Evolutionary conservation across 2,113 vertebrate genomes (phyloP).

Genomic region (Ochotona curzoniae): DNA sequence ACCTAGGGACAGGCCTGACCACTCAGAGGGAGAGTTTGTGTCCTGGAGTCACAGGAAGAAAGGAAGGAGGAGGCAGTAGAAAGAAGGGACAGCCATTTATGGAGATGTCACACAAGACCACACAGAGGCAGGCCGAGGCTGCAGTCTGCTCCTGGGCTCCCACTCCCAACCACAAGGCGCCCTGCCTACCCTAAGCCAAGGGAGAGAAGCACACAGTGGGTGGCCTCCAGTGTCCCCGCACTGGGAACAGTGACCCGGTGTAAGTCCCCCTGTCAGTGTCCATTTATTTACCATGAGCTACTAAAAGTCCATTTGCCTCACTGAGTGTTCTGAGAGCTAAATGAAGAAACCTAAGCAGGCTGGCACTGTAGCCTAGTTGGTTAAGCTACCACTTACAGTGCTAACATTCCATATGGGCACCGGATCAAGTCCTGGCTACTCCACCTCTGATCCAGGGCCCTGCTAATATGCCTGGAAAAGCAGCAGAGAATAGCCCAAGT

Average conservation of each 20-base stretch:
- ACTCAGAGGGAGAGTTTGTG: background rate
- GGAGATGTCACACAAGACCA: background rate
- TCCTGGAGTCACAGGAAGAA: conserved; percentile 56
- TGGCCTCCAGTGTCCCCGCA: too few species aligned
- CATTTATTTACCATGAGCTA: background rate
- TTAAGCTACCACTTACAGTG: too few species aligned
- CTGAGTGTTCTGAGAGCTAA: background rate
- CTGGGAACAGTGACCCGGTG: background rate
- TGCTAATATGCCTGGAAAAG: too few species aligned
- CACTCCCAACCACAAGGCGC: background rate
- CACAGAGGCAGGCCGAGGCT: background rate
- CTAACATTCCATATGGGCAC: too few species aligned
- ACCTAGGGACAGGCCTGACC: background rate
- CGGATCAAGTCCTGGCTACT: too few species aligned
- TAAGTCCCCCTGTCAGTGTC: background rate
- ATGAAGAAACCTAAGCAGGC: background rate
- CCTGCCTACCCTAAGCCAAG: background rate
- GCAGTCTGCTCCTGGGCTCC: background rate
- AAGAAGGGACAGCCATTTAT: conserved; percentile 8
- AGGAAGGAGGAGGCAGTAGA: conserved; percentile 65
- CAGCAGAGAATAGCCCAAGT: too few species aligned
- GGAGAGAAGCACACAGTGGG: background rate
- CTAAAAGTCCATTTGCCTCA: background rate
- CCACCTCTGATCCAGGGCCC: too few species aligned
- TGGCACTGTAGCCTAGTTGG: too few species aligned